Conservation (phyloP, 92 coral and sea anemone species). For the Heliopora coerulea region DNA sequence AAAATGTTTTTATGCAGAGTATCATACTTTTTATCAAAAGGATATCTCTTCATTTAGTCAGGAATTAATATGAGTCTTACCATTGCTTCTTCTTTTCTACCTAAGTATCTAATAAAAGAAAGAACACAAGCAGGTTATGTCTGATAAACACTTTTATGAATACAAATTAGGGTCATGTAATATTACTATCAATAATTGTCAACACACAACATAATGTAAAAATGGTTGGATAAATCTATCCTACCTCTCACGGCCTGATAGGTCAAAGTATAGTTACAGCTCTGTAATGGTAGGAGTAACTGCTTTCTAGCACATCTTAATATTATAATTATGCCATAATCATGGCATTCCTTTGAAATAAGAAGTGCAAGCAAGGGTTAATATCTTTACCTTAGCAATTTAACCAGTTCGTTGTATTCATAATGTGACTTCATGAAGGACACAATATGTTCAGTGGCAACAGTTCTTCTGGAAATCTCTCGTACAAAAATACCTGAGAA, state of each 20-base stretch:
- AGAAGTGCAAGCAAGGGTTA: neutral
- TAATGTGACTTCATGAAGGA: constrained; percentile 78
- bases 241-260: too few species aligned
- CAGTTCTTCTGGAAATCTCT: constrained; percentile 65
- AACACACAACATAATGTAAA: too few species aligned
- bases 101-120: constrained; percentile 61
- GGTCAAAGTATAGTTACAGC: too few species aligned
- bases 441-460: constrained; percentile 78
- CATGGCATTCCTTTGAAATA: neutral
- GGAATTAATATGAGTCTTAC: constrained; percentile 46
- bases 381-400: constrained; percentile 63
- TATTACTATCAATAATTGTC: too few species aligned
- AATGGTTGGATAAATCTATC: too few species aligned
- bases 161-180: too few species aligned
- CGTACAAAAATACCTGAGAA: constrained; percentile 63
- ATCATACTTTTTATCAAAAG: neutral
- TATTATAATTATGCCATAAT: too few species aligned
- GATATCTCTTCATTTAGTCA: neutral
- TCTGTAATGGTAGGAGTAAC: too few species aligned
- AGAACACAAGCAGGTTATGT: too few species aligned
- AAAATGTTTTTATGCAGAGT: neutral
- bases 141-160: too few species aligned
- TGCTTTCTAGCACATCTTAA: too few species aligned
- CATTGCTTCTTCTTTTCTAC: constrained; percentile 81
- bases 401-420: constrained; percentile 78